Evolutionary conservation across 2,113 vertebrate genomes (phyloP).

Genomic region (Gambusia affinis): DNA sequence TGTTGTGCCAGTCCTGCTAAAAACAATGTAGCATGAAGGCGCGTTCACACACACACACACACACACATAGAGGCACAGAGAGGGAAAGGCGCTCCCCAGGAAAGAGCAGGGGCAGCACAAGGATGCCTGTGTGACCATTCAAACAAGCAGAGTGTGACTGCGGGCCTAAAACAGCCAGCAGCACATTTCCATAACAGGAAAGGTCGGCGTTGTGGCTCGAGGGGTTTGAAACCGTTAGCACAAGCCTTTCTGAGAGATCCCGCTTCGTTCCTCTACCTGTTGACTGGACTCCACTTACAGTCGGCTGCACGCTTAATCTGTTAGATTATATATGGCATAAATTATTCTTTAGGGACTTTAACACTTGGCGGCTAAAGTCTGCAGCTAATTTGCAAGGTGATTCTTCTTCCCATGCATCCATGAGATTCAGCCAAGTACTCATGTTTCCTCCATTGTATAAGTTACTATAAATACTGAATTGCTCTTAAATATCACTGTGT

Average conservation of each 20-base stretch:
- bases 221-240: constrained; percentile 55
- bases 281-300: constrained; percentile 38
- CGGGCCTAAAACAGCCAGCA: constrained; percentile 59
- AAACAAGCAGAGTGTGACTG: constrained; percentile 56
- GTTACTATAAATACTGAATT: background rate
- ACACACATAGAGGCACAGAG: constrained; percentile 34
- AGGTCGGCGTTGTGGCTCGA: constrained; percentile 71
- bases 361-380: background rate
- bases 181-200: constrained; percentile 81
- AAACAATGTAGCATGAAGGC: constrained; percentile 63
- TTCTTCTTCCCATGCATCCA: background rate
- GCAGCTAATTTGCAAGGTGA: background rate
- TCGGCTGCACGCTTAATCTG: background rate
- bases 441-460: background rate
- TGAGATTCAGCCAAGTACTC: background rate
- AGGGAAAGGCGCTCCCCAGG: constrained; percentile 55
- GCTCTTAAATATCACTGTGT: no score
- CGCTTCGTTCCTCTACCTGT: constrained; percentile 52
- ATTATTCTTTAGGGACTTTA: constrained; percentile 13
- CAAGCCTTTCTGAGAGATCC: constrained; percentile 54
- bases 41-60: constrained; percentile 8
- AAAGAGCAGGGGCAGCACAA: constrained; percentile 53
- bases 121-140: constrained; percentile 53
- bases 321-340: constrained; percentile 26
- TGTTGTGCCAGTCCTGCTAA: constrained; percentile 45